Evolutionary conservation across 2,113 vertebrate species (phyloP).

Genomic region (Dicaeum eximium): DNA sequence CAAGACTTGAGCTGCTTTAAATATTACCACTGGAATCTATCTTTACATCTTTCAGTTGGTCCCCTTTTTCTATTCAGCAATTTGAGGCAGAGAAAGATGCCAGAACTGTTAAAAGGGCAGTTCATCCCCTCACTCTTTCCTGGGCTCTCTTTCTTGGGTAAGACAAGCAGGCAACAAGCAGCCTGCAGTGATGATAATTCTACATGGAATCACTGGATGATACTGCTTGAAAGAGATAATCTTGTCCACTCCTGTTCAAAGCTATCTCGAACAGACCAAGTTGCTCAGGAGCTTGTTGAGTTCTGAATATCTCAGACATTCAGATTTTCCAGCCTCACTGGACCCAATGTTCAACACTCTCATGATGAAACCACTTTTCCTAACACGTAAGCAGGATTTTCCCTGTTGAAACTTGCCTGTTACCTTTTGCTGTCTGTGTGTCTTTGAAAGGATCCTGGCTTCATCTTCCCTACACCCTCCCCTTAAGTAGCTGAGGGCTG

Average conservation of each 20-base stretch:
- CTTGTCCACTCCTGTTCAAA: neutral
- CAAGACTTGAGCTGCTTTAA: neutral
- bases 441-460: neutral
- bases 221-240: neutral
- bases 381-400: neutral
- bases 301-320: neutral
- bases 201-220: neutral
- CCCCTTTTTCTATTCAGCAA: neutral
- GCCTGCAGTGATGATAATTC: neutral
- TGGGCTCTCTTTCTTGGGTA: neutral
- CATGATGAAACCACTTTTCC: neutral
- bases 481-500: neutral
- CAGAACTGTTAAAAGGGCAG: neutral
- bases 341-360: neutral
- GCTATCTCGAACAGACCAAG: neutral
- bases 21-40: neutral
- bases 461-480: neutral
- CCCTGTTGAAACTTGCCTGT: conserved; percentile 32
- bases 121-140: neutral
- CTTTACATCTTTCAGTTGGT: neutral
- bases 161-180: neutral
- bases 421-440: neutral
- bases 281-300: neutral
- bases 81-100: neutral
- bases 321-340: neutral